Conservation (phyloP, 2,113 vertebrate genomes). For the Cyprinodon variegatus region DNA sequence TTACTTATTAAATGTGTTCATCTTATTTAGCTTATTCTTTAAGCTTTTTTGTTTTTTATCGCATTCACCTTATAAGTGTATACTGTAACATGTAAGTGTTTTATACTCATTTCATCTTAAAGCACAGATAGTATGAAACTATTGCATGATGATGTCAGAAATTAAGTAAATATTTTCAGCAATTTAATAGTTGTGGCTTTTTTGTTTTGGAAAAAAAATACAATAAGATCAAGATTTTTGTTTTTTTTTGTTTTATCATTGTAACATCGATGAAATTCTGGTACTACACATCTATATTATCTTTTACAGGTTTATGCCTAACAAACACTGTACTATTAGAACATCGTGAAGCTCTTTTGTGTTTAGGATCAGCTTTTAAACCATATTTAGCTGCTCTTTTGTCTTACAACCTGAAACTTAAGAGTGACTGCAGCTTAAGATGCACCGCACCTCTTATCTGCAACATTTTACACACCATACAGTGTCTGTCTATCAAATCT, state of each 20-base stretch:
- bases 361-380: constrained; percentile 68
- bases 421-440: constrained; percentile 65
- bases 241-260: background rate
- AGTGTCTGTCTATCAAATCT: constrained; percentile 75
- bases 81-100: too few species aligned
- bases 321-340: constrained; percentile 53
- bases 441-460: constrained; percentile 62
- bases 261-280: background rate
- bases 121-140: too few species aligned
- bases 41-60: too few species aligned
- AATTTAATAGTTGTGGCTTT: too few species aligned
- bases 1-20: too few species aligned
- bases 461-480: constrained; percentile 57
- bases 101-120: too few species aligned
- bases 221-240: background rate
- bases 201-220: too few species aligned
- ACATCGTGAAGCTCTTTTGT: constrained; percentile 57
- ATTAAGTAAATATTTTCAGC: too few species aligned
- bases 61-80: too few species aligned
- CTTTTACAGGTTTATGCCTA: background rate
- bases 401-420: constrained; percentile 61
- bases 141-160: too few species aligned
- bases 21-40: too few species aligned
- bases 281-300: background rate
- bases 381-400: constrained; percentile 74